phyloP scores from a whole-genome alignment of 2,113 vertebrate genomes.

The Channa maculata region DNA sequence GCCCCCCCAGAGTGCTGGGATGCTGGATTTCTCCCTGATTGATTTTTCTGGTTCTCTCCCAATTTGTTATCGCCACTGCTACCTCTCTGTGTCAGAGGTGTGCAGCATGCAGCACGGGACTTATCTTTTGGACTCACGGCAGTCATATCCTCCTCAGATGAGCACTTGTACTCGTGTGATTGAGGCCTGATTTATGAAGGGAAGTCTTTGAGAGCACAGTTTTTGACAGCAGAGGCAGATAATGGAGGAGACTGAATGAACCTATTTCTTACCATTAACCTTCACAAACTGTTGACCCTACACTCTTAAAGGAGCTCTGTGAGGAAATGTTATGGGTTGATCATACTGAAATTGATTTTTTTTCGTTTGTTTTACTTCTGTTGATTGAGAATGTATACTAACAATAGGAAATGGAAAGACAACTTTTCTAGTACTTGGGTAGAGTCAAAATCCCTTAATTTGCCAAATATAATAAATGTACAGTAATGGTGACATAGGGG shows the following conservation, averaged over 20 bases:
- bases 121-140: constrained; percentile 25
- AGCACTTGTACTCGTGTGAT: constrained; percentile 24
- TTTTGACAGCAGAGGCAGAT: constrained; percentile 52
- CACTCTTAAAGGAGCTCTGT: constrained; percentile 36
- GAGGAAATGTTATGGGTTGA: constrained; percentile 19
- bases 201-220: constrained; percentile 28
- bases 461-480: constrained; percentile 44
- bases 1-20: constrained; percentile 50
- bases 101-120: background rate
- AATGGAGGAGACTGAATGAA: constrained; percentile 47
- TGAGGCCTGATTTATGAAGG: constrained; percentile 44
- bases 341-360: constrained; percentile 37
- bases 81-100: constrained; percentile 44
- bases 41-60: constrained; percentile 62
- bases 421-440: constrained; percentile 14
- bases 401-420: constrained; percentile 3
- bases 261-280: constrained; percentile 59
- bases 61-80: constrained; percentile 47
- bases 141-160: constrained; percentile 29
- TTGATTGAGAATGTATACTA: constrained; percentile 48
- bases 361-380: too few relatives aligned
- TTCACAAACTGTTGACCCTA: constrained; percentile 34
- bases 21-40: constrained; percentile 70
- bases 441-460: constrained; percentile 10
- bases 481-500: background rate